Conservation (phyloP, 2,113 vertebrate genomes). For the Suricata suricatta region DNA sequence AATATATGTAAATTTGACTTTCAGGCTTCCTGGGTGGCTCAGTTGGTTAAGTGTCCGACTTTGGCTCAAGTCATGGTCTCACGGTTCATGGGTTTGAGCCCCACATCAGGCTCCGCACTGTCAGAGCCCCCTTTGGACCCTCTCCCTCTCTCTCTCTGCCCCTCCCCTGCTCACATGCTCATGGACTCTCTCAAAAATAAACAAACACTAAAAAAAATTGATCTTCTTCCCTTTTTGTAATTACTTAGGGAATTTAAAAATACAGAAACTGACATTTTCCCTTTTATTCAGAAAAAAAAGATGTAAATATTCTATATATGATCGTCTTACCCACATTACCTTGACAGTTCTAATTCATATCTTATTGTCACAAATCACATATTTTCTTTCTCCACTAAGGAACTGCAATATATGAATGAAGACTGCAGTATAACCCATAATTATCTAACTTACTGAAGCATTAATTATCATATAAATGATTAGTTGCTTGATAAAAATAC, state of each 20-base stretch:
- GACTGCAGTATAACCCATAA: neutral
- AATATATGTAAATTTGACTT: neutral
- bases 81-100: too few relatives aligned
- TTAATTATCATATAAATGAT: neutral
- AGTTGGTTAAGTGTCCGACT: too few relatives aligned
- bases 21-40: too few relatives aligned
- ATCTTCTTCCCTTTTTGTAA: neutral
- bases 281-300: conserved; percentile 40
- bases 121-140: too few relatives aligned
- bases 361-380: neutral
- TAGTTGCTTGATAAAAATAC: conserved; percentile 8
- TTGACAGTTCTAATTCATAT: neutral
- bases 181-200: too few relatives aligned
- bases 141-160: too few relatives aligned
- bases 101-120: too few relatives aligned
- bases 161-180: too few relatives aligned
- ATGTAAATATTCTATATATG: neutral
- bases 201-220: too few relatives aligned
- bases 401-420: neutral
- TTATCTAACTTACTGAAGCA: neutral
- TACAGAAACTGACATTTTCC: neutral
- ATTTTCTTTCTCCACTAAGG: neutral
- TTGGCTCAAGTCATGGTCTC: too few relatives aligned
- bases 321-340: neutral
- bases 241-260: conserved; percentile 45